Percentiles rank a stretch among this genome's conserved stretches.
phyloP scores from a whole-genome alignment of 2,888 invertebrate genomes.

The Cremastinae sp. region DNA sequence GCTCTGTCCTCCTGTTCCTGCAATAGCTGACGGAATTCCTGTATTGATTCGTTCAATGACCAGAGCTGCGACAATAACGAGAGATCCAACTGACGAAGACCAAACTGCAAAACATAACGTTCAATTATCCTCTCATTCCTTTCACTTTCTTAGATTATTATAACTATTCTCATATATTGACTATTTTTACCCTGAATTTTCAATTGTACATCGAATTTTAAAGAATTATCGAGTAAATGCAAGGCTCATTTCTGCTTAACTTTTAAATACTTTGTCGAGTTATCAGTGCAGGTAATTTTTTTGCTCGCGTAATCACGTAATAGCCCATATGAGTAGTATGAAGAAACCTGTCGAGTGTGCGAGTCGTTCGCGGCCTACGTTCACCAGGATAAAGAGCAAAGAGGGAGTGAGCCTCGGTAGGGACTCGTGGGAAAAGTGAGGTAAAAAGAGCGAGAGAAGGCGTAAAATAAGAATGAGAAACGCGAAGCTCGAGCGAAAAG shows the following conservation, averaged over 20 bases:
- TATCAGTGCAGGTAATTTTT: not conserved
- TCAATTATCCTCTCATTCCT: too few relatives aligned
- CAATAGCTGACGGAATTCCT: constrained; percentile 89
- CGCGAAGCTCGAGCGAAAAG: constrained; percentile 51
- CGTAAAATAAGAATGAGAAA: constrained; percentile 71
- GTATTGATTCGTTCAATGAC: constrained; percentile 95
- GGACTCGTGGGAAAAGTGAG: constrained; percentile 58
- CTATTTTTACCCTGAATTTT: too few relatives aligned
- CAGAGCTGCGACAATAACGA: constrained; percentile 94
- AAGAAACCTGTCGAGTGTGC: constrained; percentile 14
- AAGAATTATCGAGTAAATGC: too few relatives aligned
- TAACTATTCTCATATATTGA: too few relatives aligned
- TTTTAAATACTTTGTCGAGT: too few relatives aligned
- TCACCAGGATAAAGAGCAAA: not conserved
- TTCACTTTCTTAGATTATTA: too few relatives aligned
- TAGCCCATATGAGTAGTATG: constrained; percentile 19
- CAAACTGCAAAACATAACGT: constrained; percentile 87
- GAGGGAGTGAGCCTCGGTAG: constrained; percentile 4
- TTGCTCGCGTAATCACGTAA: not conserved
- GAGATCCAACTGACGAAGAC: constrained; percentile 93
- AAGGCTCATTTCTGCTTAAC: too few relatives aligned
- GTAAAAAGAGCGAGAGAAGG: constrained; percentile 58
- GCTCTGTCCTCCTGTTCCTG: constrained; percentile 82
- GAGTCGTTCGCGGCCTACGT: constrained; percentile 16
- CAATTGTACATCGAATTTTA: too few relatives aligned